phyloP scores from a whole-genome alignment of 1,140 invertebrate genomes.

The Aphis craccivora region DNA sequence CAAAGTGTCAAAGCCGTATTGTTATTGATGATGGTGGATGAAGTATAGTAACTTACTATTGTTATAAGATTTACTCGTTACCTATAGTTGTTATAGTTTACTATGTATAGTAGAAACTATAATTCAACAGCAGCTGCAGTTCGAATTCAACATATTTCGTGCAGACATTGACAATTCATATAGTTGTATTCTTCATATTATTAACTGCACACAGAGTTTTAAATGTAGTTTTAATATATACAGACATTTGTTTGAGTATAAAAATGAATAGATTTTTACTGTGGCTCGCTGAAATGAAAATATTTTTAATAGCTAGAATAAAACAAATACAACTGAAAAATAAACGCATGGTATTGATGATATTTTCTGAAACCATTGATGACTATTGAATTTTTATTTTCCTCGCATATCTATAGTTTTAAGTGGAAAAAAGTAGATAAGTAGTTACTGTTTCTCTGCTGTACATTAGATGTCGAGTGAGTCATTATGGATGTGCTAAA shows the following conservation, averaged over 20 bases:
- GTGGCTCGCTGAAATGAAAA: background rate
- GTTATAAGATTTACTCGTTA: background rate
- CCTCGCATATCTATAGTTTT: too few relatives aligned
- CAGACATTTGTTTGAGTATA: background rate
- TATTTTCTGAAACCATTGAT: too few relatives aligned
- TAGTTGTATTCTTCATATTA: background rate
- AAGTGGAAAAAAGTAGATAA: too few relatives aligned
- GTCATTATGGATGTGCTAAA: too few relatives aligned
- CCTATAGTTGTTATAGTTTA: background rate
- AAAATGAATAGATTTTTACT: background rate
- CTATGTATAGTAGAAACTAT: too few relatives aligned
- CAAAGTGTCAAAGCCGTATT: background rate
- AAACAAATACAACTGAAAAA: too few relatives aligned
- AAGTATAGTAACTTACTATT: background rate
- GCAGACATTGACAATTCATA: background rate
- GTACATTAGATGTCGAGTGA: too few relatives aligned
- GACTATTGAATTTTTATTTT: too few relatives aligned
- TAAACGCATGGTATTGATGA: too few relatives aligned
- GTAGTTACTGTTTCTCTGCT: too few relatives aligned
- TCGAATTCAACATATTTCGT: background rate
- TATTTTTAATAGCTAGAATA: background rate
- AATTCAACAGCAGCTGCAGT: background rate
- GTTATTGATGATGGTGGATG: background rate
- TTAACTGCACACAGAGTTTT: background rate
- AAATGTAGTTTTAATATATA: too few relatives aligned